Evolutionary conservation across 2,797 vertebrate species (phyloP).

Genomic region (Parotocinclus haroldoi): DNA sequence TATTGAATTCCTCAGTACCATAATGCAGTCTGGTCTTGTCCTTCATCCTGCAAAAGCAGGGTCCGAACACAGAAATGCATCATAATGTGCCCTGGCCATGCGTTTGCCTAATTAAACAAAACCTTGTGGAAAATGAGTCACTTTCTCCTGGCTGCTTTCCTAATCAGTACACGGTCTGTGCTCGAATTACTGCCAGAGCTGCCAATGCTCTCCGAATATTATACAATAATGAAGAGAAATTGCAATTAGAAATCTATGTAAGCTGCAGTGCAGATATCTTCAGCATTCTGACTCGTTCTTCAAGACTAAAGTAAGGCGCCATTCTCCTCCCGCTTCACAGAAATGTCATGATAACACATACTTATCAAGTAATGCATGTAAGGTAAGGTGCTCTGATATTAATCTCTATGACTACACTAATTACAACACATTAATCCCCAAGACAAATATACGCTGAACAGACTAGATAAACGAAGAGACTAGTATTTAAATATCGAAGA

Average conservation of each 20-base stretch:
- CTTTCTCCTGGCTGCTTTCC: constrained; percentile 22
- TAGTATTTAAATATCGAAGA: too few species aligned
- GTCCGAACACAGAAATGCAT: constrained; percentile 2
- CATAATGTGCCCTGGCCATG: constrained; percentile 8
- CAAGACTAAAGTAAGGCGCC: not conserved
- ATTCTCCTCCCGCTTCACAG: too few species aligned
- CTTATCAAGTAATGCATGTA: too few species aligned
- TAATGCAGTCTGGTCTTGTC: constrained; percentile 10
- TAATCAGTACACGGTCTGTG: constrained; percentile 29
- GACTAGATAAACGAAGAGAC: too few species aligned
- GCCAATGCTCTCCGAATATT: constrained; percentile 29
- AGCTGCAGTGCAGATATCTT: not conserved
- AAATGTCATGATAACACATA: too few species aligned
- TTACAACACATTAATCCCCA: too few species aligned
- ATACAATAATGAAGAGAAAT: constrained; percentile 41
- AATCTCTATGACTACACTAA: too few species aligned
- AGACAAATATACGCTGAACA: too few species aligned
- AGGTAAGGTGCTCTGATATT: too few species aligned
- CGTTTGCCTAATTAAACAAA: constrained; percentile 21
- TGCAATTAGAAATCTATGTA: constrained; percentile 30
- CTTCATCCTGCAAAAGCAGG: not conserved
- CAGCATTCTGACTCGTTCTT: not conserved
- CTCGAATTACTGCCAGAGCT: constrained; percentile 27
- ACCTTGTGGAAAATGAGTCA: constrained; percentile 30
- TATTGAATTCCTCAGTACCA: not conserved